Percentiles rank a stretch among this genome's conserved stretches.
These are phyloP conservation scores for Holocentrus rufus DNA, from an alignment of 2,797 vertebrate genomes.

Conservation along the genomic window DNA sequence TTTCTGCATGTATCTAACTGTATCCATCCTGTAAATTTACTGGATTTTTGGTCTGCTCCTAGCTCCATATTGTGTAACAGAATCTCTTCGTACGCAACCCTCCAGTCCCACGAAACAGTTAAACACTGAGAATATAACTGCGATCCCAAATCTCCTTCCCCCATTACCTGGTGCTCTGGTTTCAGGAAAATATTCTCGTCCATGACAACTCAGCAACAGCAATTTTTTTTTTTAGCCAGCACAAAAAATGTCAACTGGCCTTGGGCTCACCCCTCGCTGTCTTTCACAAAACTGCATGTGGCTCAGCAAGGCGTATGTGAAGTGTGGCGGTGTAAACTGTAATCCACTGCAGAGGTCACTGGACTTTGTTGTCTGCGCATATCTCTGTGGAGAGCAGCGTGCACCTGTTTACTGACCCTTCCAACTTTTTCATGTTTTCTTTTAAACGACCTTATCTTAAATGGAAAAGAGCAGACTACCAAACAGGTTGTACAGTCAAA, in stretches of 20 bases:
- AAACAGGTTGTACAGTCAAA: constrained; percentile 62
- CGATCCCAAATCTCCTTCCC: too few species aligned
- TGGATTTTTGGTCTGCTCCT: too few species aligned
- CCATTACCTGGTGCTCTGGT: too few species aligned
- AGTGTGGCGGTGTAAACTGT: constrained; percentile 25
- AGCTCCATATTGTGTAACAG: too few species aligned
- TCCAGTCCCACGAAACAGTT: too few species aligned
- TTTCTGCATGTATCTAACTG: too few species aligned
- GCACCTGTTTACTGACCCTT: constrained; percentile 55
- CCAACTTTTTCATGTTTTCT: constrained; percentile 61
- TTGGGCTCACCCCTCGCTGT: too few species aligned
- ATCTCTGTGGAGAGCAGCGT: constrained; percentile 38
- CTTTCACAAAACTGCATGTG: constrained; percentile 29
- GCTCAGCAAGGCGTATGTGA: constrained; percentile 25
- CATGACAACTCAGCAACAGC: constrained; percentile 3
- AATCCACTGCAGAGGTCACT: constrained; percentile 40
- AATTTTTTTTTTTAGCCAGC: constrained; percentile 9
- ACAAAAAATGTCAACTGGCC: constrained; percentile 24
- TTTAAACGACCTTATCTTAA: constrained; percentile 66
- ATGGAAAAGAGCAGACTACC: constrained; percentile 52
- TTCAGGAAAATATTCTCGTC: background rate
- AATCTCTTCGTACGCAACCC: too few species aligned
- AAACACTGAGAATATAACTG: too few species aligned
- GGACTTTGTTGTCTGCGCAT: constrained; percentile 25
- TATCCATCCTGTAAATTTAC: too few species aligned